Evolutionary conservation across 2,113 vertebrate species (phyloP).

Genomic region (Nannospalax galili): DNA sequence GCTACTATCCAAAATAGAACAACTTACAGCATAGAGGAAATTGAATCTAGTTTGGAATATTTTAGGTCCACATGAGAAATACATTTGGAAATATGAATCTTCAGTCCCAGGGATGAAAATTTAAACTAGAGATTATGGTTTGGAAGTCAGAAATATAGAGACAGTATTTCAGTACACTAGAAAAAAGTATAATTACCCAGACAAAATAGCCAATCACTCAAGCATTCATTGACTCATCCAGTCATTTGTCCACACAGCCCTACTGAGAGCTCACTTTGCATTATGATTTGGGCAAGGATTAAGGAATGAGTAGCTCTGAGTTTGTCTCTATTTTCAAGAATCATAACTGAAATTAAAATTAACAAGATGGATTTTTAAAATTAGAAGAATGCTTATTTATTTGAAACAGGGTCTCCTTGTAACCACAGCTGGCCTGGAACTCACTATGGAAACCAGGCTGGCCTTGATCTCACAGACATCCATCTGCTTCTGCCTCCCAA

Average conservation of each 20-base stretch:
- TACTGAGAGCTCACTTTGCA: background rate
- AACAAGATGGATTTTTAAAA: background rate
- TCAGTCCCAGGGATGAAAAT: slow-evolving; percentile 42
- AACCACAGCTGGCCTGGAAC: no score
- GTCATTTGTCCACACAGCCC: background rate
- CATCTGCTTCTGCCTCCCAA: no score
- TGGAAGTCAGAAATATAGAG: slow-evolving; percentile 45
- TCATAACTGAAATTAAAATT: background rate
- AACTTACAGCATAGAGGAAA: slow-evolving; percentile 27
- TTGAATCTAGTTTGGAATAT: slow-evolving; percentile 34
- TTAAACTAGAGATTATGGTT: slow-evolving; percentile 50
- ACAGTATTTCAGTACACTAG: slow-evolving; percentile 36
- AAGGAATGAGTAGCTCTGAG: background rate
- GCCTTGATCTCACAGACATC: no score
- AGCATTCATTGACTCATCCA: background rate
- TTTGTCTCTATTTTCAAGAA: background rate
- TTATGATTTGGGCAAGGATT: background rate
- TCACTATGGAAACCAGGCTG: no score
- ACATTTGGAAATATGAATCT: slow-evolving; percentile 47
- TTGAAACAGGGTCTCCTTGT: no score
- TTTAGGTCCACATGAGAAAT: slow-evolving; percentile 20
- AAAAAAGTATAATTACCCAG: slow-evolving; percentile 28
- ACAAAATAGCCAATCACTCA: slow-evolving; percentile 11
- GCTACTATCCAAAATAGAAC: slow-evolving; percentile 14
- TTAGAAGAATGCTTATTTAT: background rate